These are phyloP conservation scores for Lucilia sericata DNA, from an alignment of 1,140 invertebrate species.

Conservation along the genomic window DNA sequence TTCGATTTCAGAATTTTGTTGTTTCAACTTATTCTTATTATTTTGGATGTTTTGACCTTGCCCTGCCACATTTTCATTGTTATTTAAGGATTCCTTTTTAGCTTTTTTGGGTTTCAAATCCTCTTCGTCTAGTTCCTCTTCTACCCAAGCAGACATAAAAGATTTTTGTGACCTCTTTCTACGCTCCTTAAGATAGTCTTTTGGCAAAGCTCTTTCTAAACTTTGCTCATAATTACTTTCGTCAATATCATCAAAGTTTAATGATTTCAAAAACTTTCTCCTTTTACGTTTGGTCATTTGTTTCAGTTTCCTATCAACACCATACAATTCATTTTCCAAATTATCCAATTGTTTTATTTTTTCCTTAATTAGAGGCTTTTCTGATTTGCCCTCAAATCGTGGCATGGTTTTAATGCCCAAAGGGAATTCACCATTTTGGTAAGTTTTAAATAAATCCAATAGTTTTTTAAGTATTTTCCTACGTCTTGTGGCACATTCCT, in stretches of 20 bases:
- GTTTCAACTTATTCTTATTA: conserved; percentile 17
- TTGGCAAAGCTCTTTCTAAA: conserved; percentile 56
- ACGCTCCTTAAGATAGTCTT: conserved; percentile 54
- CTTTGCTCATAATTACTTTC: conserved; percentile 61
- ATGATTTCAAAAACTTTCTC: conserved; percentile 58
- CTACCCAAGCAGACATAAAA: conserved; percentile 57
- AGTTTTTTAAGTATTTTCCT: conserved; percentile 59
- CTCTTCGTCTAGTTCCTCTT: conserved; percentile 53
- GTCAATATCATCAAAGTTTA: conserved; percentile 62
- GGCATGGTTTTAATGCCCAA: conserved; percentile 72
- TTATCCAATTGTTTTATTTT: conserved; percentile 59
- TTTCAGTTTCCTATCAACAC: conserved; percentile 58
- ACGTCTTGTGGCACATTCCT: conserved; percentile 59
- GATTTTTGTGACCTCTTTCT: conserved; percentile 55
- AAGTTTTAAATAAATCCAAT: conserved; percentile 63
- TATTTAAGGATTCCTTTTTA: conserved; percentile 22
- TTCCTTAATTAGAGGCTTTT: conserved; percentile 58
- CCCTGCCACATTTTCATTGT: background rate
- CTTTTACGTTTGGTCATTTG: conserved; percentile 64
- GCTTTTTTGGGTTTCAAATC: conserved; percentile 31
- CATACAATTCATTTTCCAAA: conserved; percentile 60
- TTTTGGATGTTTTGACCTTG: background rate
- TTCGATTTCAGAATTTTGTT: background rate
- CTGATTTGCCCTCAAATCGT: conserved; percentile 51
- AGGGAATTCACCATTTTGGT: conserved; percentile 74